Evolutionary conservation across 2,797 vertebrate species (phyloP).

Genomic region (Loris lydekkerianus): DNA sequence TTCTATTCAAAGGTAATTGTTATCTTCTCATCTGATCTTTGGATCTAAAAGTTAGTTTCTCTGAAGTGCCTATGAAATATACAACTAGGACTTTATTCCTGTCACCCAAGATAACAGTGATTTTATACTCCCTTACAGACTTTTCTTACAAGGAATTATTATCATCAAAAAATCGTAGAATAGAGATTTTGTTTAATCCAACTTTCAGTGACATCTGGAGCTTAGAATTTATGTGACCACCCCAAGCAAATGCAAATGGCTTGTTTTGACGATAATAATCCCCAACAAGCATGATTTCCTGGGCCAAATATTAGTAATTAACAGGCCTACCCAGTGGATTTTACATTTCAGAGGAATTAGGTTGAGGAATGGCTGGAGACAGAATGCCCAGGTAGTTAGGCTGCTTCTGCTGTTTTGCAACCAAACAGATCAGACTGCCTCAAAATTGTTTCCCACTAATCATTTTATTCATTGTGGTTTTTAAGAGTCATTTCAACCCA

Average conservation of each 20-base stretch:
- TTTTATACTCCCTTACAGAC: neutral
- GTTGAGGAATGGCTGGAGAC: conserved; percentile 12
- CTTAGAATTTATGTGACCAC: neutral
- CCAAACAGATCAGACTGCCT: neutral
- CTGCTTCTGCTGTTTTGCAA: neutral
- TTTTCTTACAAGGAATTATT: neutral
- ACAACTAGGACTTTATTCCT: neutral
- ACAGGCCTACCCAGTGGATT: neutral
- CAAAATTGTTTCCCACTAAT: conserved; percentile 27
- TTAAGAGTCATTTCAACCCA: conserved; percentile 58
- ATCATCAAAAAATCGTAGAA: conserved; percentile 6
- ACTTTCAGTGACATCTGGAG: neutral
- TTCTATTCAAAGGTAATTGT: conserved; percentile 34
- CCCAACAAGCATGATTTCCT: neutral
- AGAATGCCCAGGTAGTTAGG: neutral
- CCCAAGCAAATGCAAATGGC: neutral
- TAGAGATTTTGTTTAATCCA: conserved; percentile 40
- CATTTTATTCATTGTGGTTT: neutral
- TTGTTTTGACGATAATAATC: neutral
- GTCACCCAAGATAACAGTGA: neutral
- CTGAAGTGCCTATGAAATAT: neutral
- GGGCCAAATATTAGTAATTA: neutral
- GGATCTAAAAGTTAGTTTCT: conserved; percentile 65
- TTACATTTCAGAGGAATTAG: neutral
- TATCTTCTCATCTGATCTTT: conserved; percentile 58